Conservation (phyloP, 2,113 vertebrate genomes). For the Tachysurus vachellii region DNA sequence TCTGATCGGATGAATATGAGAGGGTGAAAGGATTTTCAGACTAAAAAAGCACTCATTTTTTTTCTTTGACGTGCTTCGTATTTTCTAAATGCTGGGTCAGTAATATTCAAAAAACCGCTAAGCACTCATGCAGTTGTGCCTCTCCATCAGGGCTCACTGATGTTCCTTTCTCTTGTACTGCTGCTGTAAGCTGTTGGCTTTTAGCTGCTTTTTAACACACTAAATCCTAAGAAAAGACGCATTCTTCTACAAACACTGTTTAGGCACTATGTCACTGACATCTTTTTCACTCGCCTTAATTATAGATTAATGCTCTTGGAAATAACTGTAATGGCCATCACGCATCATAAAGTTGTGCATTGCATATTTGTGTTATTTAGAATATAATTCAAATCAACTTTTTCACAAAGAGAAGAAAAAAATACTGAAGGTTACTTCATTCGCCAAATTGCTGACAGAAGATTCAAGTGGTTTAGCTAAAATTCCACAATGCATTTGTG, state of each 20-base stretch:
- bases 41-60: constrained; percentile 95
- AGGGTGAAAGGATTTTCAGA: constrained; percentile 98
- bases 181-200: constrained; percentile 39
- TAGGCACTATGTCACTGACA: constrained; percentile 17
- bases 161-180: constrained; percentile 40
- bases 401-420: background rate
- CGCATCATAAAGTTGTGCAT: background rate
- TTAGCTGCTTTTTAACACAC: constrained; percentile 40
- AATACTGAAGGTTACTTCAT: constrained; percentile 6
- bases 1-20: constrained; percentile 98
- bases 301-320: constrained; percentile 26
- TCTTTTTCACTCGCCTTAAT: constrained; percentile 34
- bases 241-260: constrained; percentile 23
- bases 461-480: constrained; percentile 40
- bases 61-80: constrained; percentile 91
- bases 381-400: constrained; percentile 14
- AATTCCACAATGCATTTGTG: constrained; percentile 11
- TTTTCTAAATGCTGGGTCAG: constrained; percentile 98
- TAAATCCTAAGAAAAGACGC: constrained; percentile 35
- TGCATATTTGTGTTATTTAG: constrained; percentile 7
- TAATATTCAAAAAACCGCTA: constrained; percentile 97
- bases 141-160: constrained; percentile 36
- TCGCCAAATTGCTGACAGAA: constrained; percentile 29
- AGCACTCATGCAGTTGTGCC: constrained; percentile 53
- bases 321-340: constrained; percentile 9